Percentiles rank a stretch among this genome's conserved stretches.
These are phyloP conservation scores for Colostygia pectinataria DNA, from an alignment of 2,888 invertebrate species.

Conservation along the genomic window DNA sequence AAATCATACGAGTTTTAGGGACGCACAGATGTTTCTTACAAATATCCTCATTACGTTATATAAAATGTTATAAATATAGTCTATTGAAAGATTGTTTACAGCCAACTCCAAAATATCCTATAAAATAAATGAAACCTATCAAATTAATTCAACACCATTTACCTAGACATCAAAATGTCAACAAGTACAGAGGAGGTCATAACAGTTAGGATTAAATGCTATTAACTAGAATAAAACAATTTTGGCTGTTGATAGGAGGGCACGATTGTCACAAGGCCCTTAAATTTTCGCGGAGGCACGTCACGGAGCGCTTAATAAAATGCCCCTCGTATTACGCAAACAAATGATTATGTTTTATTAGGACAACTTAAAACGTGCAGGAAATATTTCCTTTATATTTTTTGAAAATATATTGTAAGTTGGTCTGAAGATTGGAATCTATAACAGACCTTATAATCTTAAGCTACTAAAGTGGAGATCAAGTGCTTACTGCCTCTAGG, in stretches of 20 bases:
- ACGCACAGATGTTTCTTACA: not conserved
- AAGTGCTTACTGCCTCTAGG: too few species aligned
- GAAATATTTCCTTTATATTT: slow-evolving; percentile 22
- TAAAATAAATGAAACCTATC: slow-evolving; percentile 23
- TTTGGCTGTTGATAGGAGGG: slow-evolving; percentile 43
- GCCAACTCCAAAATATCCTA: slow-evolving; percentile 6
- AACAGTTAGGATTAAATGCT: slow-evolving; percentile 49
- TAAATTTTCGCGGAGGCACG: slow-evolving; percentile 65
- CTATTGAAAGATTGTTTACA: not conserved
- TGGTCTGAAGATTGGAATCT: too few species aligned
- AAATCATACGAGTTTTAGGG: not conserved
- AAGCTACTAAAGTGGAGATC: too few species aligned
- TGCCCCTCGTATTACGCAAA: slow-evolving; percentile 44
- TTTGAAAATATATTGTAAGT: not conserved
- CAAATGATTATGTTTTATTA: slow-evolving; percentile 50
- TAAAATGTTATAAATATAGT: too few species aligned
- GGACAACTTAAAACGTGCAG: slow-evolving; percentile 37
- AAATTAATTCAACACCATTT: slow-evolving; percentile 23
- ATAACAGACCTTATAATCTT: too few species aligned
- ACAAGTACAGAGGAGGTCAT: slow-evolving; percentile 43
- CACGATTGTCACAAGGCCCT: slow-evolving; percentile 56
- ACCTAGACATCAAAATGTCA: slow-evolving; percentile 42
- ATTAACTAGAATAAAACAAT: slow-evolving; percentile 54
- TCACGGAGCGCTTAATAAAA: slow-evolving; percentile 52
- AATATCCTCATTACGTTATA: not conserved